Base-by-base conservation (phyloP, 2,113 vertebrate genomes). In the Burhinus bistriatus region DNA sequence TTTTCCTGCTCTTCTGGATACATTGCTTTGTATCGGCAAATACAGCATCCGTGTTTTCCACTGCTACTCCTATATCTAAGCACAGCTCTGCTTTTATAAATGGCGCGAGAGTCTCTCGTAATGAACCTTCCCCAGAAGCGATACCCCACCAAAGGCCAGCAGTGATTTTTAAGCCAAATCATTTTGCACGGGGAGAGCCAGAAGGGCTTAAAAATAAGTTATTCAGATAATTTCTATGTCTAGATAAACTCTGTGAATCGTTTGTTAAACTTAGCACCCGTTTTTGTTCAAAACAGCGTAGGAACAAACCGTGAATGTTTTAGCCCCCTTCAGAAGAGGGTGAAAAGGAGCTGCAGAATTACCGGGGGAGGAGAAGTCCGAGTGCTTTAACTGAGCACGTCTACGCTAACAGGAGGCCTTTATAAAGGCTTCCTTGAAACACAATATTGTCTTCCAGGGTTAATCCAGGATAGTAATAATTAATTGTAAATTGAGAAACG, bases 401-500 rank as follows among this genome's bases (percentile, higher is more conserved):
- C 87, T 94, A 54, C 0, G 30, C 92, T 79, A 91, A 97, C 93
- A 98, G 87, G 38, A 76, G 95, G 59, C 82, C 95, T 97, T 96
- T 96, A 93, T 96, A 90, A 97, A 95, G 91, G 88, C 94, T 98
- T 98, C 93, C 92, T 95, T 97, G 97, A 97, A 97, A 98, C 93
- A 91, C 94, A 98, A 40, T 97, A 91, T 90, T 97, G 84, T 96
- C 97, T 98, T 97, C 89, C 95, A 96, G 83, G 97, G 97, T 98
- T 98, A 98, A 97, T 97, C 97, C 97, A 97, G 97, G 97, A 98
- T 98, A 98, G 91, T 96, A 97, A 98, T 98, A 98, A 99, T 99
- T 99, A 99, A 98, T 98, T 99, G 98, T 98, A 99, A 99, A 99
- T 98, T 98, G 99, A 99, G 98, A 98, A 99, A 98, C 84, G 36